Base-by-base conservation (phyloP, 1,140 invertebrate species). In the Lasioglossum albipes region DNA sequence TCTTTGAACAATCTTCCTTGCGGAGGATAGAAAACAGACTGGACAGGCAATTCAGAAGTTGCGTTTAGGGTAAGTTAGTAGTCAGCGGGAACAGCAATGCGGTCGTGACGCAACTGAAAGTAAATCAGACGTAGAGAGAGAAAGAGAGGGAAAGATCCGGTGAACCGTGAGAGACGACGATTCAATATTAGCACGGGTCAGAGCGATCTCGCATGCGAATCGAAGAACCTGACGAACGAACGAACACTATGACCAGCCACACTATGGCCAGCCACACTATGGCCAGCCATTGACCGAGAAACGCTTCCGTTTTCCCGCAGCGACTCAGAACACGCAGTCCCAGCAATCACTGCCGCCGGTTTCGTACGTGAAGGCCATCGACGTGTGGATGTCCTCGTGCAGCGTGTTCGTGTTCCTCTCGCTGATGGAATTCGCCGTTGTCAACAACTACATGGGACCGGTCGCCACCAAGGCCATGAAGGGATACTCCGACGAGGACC, bases 311-410 rank as follows among this genome's bases (percentile, higher is more conserved):
- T 41, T 65, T 22, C 22, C 75, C 93, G 2, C 92, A 96, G 97
- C 97, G 41, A 98, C 97, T 27, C 97, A 98, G 93, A 97, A 97
- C 90, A 97, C 97, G 0, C 97, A 98, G 89, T 98, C 97, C 1
- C 97, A 98, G 91, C 96, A 97, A 89, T 97, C 96, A n/a, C 92
- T 98, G 82, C 97, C 97, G 0, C 97, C 97, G 0, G 97, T 98
- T 0, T 98, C 97, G 0, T 98, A 98, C 91, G 97, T 98, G 0
- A 98, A 98, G 92, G 97, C 97, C 0, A 98, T 98, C 76, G 97
- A 98, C 91, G 96, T 98, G 0, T 98, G 97, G 97, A 98, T 98
- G 97, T 97, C 97, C 0, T 97, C 97, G 9, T 98, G 97, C 91
- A 98, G 97, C 27, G 96, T 98, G 27, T 98, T 98, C 90, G 97